Conservation (phyloP, 2,888 invertebrate species). For the Aradus depressus region DNA sequence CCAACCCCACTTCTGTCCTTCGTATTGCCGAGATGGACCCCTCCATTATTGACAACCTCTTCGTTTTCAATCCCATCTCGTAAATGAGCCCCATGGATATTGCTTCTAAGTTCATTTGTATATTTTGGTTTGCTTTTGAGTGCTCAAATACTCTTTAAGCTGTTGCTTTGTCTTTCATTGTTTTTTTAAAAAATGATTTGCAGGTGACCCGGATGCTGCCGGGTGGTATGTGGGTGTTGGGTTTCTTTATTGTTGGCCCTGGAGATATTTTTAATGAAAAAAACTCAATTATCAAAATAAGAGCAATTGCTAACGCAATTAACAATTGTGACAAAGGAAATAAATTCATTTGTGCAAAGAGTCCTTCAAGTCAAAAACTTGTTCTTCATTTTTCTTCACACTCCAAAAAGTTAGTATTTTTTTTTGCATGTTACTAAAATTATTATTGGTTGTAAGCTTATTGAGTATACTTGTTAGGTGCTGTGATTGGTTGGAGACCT, state of each 20-base stretch:
- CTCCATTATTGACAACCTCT: no score
- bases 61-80: no score
- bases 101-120: no score
- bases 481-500: no score
- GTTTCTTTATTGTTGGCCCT: conserved; percentile 62
- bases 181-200: conserved; percentile 18
- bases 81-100: no score
- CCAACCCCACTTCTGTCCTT: no score
- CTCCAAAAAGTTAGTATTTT: conserved; percentile 40
- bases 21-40: no score
- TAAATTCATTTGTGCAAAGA: conserved; percentile 50
- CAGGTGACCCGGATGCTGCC: conserved; percentile 76
- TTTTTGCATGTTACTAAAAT: not conserved
- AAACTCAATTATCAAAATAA: conserved; percentile 39
- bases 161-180: conserved; percentile 1
- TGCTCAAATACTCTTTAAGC: not conserved
- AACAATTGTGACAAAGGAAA: conserved; percentile 44
- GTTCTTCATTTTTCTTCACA: conserved; percentile 46
- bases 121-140: no score
- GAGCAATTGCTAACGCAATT: conserved; percentile 34
- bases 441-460: no score
- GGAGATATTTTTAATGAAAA: conserved; percentile 49
- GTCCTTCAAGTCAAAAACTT: conserved; percentile 46
- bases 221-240: conserved; percentile 78
- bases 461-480: no score